These are phyloP conservation scores for Lasioglossum malachurum DNA, from an alignment of 2,888 invertebrate species.

Conservation along the genomic window DNA sequence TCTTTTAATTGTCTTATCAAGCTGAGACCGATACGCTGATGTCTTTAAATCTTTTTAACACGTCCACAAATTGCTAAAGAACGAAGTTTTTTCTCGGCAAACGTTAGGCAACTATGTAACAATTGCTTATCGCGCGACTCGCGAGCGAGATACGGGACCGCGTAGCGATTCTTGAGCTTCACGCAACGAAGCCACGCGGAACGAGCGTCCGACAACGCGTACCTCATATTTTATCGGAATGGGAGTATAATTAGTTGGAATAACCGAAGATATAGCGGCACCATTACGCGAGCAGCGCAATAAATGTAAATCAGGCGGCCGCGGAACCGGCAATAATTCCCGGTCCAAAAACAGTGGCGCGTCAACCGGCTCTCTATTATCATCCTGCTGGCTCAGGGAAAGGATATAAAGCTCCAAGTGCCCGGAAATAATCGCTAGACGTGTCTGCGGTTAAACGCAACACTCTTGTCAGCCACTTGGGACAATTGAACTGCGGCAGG, in stretches of 20 bases:
- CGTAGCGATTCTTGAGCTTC: constrained; percentile 5
- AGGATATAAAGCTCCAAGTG: constrained; percentile 52
- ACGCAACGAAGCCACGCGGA: constrained; percentile 32
- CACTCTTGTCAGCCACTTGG: constrained; percentile 27
- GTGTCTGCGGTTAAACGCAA: constrained; percentile 50
- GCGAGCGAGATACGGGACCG: neutral
- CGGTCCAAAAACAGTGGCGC: constrained; percentile 81
- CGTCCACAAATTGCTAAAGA: neutral
- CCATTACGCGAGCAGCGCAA: constrained; percentile 82
- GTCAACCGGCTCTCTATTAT: constrained; percentile 82
- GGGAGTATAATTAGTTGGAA: constrained; percentile 83
- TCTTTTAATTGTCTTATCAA: too few relatives aligned
- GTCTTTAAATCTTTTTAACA: too few relatives aligned
- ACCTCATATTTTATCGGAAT: constrained; percentile 81
- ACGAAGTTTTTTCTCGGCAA: neutral
- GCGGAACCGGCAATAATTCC: constrained; percentile 82
- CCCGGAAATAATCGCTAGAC: constrained; percentile 60
- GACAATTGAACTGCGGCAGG: constrained; percentile 26
- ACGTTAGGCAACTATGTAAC: neutral
- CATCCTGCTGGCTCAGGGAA: constrained; percentile 50
- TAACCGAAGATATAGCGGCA: constrained; percentile 82
- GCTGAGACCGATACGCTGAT: too few relatives aligned
- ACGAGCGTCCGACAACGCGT: constrained; percentile 69
- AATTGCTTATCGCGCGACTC: neutral
- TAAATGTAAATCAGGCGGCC: constrained; percentile 84